These are phyloP conservation scores for Caenorhabditis uteleia DNA, from an alignment of 2,888 invertebrate species.

Conservation along the genomic window DNA sequence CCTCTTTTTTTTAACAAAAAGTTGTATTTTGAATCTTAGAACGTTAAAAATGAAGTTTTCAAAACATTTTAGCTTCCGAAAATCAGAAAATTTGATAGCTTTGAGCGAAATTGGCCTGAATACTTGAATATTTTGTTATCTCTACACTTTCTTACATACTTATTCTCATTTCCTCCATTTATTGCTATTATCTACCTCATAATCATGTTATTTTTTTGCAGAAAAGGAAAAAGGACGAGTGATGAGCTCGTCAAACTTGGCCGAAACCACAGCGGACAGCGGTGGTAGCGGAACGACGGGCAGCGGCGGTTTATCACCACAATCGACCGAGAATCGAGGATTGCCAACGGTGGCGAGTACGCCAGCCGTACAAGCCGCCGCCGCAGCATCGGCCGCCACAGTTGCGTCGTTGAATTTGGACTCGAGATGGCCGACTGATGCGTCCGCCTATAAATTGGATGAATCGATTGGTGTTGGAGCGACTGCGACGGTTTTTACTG, in stretches of 20 bases:
- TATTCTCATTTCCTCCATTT: not conserved
- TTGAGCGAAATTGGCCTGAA: no score
- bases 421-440: constrained; percentile 60
- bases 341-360: not conserved
- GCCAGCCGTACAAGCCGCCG: not conserved
- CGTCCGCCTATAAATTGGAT: constrained; percentile 62
- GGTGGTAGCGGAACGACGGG: not conserved
- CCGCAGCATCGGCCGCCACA: constrained; percentile 13
- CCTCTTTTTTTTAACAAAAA: no score
- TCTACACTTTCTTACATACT: no score
- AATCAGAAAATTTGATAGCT: no score
- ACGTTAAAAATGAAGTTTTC: no score
- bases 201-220: not conserved
- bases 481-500: constrained; percentile 68
- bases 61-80: no score
- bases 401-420: constrained; percentile 16
- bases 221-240: constrained; percentile 1
- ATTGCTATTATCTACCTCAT: not conserved
- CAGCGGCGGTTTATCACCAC: not conserved
- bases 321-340: constrained; percentile 1
- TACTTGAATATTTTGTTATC: no score
- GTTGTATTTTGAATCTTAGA: no score
- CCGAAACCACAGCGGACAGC: constrained; percentile 2
- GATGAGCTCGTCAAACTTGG: constrained; percentile 36
- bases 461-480: constrained; percentile 73